Evolutionary conservation across 2,888 invertebrate species (phyloP).

Genomic region (Therioaphis trifolii): DNA sequence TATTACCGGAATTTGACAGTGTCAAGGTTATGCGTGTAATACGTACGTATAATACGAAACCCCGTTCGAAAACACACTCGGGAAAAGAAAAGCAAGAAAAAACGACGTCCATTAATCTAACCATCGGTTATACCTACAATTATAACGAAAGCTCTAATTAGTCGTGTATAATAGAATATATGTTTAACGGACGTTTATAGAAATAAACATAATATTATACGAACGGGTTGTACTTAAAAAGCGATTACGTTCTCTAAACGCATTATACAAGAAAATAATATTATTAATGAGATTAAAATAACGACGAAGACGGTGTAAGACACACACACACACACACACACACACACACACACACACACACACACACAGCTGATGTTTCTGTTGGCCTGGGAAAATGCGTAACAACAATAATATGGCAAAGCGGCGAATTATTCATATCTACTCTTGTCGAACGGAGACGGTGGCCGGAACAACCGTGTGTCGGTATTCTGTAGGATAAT

Average conservation of each 20-base stretch:
- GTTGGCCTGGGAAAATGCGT: not conserved
- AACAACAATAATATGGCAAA: not conserved
- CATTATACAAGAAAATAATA: not conserved
- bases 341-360: not conserved
- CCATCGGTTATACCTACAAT: conserved; percentile 32
- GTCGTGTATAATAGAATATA: conserved; percentile 28
- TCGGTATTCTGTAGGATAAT: too few species aligned
- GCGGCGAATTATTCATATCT: not conserved
- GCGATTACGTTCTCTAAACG: conserved; percentile 40
- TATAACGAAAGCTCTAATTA: conserved; percentile 43
- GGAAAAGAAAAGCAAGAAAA: not conserved
- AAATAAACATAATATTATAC: conserved; percentile 14
- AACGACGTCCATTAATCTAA: conserved; percentile 8
- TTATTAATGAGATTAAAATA: conserved; percentile 36
- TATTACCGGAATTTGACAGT: not conserved
- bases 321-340: conserved; percentile 14
- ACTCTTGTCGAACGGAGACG: too few species aligned
- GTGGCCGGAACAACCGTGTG: too few species aligned
- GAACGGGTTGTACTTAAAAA: conserved; percentile 47
- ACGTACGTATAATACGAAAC: not conserved
- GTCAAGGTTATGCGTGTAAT: not conserved
- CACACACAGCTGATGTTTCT: not conserved
- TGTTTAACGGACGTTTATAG: conserved; percentile 44
- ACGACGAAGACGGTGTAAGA: not conserved
- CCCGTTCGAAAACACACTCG: not conserved